Base-by-base conservation (phyloP, 2,888 invertebrate species). In the Epicampocera succincta region DNA sequence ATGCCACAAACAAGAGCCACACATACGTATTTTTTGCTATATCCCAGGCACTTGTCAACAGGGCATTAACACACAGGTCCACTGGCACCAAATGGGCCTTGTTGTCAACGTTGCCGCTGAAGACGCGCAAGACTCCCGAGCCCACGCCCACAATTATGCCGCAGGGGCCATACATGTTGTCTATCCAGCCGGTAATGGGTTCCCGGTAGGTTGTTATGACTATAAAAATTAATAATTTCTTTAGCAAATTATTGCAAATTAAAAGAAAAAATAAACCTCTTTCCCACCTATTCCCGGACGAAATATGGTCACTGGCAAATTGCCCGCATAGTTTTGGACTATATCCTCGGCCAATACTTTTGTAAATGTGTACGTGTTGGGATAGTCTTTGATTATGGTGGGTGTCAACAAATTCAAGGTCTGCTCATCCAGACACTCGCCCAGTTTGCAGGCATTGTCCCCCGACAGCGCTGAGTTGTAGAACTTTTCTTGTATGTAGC, bases 331-430 rank as follows among this genome's bases (percentile, higher is more conserved):
- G 80, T 92, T 92, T 56, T 92, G 90, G 21, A 95, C 91, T 42
- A 93, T 88, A 85, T 93, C 92, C 87, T 95, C 95, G 0, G 94
- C 95, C 76, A 95, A 90, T n/a, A 94, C 93, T 90, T 95, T 95
- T 17, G 95, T 95, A 87, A 92, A 94, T 1, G 94, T 93, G 90
- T 96, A 95, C 0, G 95, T 95, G 88, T 95, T 95, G 15, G 95
- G 95, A 84, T 89, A 90, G 17, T 87, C 90, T 69, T 89, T 86
- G 63, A 90, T 89, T 33, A 90, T 85, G 73, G 88, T 88, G 46
- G 89, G 87, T 48, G 91, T 90, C 46, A 92, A 86, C 19, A 86
- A 84, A 61, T 91, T 90, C 25, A 92, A 81, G 11, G 90, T 90
- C 72, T 91, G 89, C 50, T 92, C 91, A 83, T 91, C 91, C 42